A percentile compares a stretch with the other conserved stretches of the same genome.
Evolutionary conservation across 2,113 vertebrate species (phyloP).

Genomic region (Chamaea fasciata): DNA sequence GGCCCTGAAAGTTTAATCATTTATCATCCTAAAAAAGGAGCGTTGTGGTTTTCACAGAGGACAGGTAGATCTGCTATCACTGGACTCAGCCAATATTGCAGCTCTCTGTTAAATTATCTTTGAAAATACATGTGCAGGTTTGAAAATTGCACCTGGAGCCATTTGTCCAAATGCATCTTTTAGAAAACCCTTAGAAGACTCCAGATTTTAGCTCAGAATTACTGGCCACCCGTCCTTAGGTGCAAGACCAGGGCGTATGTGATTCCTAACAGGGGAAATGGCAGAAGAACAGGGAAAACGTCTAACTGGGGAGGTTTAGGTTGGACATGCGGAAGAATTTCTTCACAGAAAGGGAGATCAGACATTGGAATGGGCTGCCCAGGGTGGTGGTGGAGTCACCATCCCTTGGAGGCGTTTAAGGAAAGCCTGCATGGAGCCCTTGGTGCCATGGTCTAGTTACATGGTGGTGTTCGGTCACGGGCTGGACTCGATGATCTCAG

Average conservation of each 20-base stretch:
- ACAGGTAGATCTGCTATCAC: not conserved
- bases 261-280: not conserved
- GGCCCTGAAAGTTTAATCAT: rapidly evolving
- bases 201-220: not conserved
- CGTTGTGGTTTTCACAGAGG: not conserved
- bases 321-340: rapidly evolving
- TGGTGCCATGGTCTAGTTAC: not conserved
- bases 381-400: not conserved
- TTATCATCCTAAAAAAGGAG: not conserved
- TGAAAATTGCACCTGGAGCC: not conserved
- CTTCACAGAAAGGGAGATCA: too few species aligned
- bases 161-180: not conserved
- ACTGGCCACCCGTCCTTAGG: not conserved
- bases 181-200: rapidly evolving
- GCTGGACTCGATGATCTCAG: not conserved
- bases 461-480: rapidly evolving
- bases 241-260: rapidly evolving
- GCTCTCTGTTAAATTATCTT: not conserved
- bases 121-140: not conserved
- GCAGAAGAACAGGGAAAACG: not conserved
- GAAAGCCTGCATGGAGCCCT: not conserved
- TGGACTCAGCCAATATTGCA: not conserved
- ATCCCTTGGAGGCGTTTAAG: not conserved
- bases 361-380: not conserved
- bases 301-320: not conserved